A percentile compares a stretch with the other conserved stretches of the same genome.
Evolutionary conservation across 2,888 invertebrate species (phyloP).

Genomic region (Diabrotica balteata): DNA sequence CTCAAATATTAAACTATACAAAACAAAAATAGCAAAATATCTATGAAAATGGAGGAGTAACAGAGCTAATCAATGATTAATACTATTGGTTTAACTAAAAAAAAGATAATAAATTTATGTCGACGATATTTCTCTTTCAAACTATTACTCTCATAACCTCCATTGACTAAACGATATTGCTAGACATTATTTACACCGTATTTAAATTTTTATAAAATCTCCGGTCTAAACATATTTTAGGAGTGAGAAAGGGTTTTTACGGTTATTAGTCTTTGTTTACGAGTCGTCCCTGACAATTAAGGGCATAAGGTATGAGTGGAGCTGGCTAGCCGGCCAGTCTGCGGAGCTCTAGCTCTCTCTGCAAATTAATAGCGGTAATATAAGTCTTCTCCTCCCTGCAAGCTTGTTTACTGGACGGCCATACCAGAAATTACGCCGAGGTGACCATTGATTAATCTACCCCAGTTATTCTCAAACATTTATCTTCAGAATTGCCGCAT

Average conservation of each 20-base stretch:
- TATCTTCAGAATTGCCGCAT: constrained; percentile 44
- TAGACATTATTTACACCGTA: too few relatives aligned
- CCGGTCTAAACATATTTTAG: constrained; percentile 6
- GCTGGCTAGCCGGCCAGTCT: constrained; percentile 36
- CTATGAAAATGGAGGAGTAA: too few relatives aligned
- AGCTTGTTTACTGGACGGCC: constrained; percentile 56
- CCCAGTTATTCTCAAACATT: constrained; percentile 52
- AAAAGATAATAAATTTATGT: too few relatives aligned
- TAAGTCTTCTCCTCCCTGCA: constrained; percentile 57
- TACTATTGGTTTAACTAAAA: too few relatives aligned
- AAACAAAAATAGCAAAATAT: too few relatives aligned
- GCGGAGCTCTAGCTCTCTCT: constrained; percentile 44
- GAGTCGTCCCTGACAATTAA: constrained; percentile 47
- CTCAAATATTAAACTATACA: too few relatives aligned
- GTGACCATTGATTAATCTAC: constrained; percentile 56
- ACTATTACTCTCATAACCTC: too few relatives aligned
- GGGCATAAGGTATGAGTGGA: constrained; percentile 51
- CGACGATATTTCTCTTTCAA: too few relatives aligned
- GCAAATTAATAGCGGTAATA: constrained; percentile 62
- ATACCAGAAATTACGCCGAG: constrained; percentile 53
- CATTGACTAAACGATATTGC: too few relatives aligned
- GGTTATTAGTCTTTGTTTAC: constrained; percentile 48
- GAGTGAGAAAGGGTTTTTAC: constrained; percentile 26
- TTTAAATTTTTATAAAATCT: neutral
- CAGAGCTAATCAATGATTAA: too few relatives aligned